phyloP scores from a whole-genome alignment of 2,888 invertebrate species.

The Drosophila parthenogenetica region DNA sequence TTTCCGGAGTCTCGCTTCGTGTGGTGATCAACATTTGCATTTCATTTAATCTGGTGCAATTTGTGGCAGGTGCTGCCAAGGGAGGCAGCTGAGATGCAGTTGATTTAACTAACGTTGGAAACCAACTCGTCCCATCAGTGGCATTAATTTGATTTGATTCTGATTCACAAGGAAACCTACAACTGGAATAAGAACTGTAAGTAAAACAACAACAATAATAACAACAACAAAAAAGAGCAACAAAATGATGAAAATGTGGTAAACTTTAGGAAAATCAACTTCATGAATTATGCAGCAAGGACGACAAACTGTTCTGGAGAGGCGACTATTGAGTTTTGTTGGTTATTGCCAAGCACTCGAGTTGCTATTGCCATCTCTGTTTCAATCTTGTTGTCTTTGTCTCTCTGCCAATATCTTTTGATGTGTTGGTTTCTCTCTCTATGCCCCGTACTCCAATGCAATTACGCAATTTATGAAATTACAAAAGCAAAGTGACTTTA shows the following conservation, averaged over 20 bases:
- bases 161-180: slow-evolving; percentile 23
- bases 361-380: slow-evolving; percentile 13
- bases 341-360: slow-evolving; percentile 40
- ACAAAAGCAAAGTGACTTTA: slow-evolving; percentile 60
- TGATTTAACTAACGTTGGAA: slow-evolving; percentile 45
- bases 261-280: slow-evolving; percentile 49
- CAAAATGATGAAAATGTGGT: slow-evolving; percentile 13
- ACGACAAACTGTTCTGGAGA: slow-evolving; percentile 12
- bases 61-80: slow-evolving; percentile 42
- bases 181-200: neutral
- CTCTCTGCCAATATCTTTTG: slow-evolving; percentile 5
- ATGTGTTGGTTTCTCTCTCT: slow-evolving; percentile 1
- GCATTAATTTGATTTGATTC: slow-evolving; percentile 63
- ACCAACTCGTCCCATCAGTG: slow-evolving; percentile 58
- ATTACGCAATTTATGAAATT: slow-evolving; percentile 75
- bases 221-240: neutral
- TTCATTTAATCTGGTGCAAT: slow-evolving; percentile 31
- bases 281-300: slow-evolving; percentile 60
- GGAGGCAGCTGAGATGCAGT: slow-evolving; percentile 26
- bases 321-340: slow-evolving; percentile 50
- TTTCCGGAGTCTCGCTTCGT: neutral
- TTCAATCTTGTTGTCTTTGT: neutral
- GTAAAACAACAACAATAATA: slow-evolving; percentile 2
- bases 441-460: slow-evolving; percentile 46
- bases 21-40: slow-evolving; percentile 45